These are phyloP conservation scores for Potorous gilbertii DNA, from an alignment of 2,797 vertebrate species.

Conservation along the genomic window DNA sequence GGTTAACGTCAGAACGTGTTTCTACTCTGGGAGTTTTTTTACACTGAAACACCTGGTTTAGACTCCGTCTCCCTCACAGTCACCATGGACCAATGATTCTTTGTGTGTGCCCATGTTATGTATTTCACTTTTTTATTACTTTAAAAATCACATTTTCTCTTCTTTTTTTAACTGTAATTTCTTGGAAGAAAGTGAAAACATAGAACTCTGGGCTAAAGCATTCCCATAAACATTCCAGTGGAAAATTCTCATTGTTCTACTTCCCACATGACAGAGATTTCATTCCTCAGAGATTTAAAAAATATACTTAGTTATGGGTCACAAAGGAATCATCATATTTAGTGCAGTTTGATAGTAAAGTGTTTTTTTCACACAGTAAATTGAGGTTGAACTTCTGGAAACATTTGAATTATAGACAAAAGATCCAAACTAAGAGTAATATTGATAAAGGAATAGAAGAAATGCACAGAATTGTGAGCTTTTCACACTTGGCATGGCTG, in stretches of 20 bases:
- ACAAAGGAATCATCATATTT: neutral
- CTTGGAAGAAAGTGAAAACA: neutral
- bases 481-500: neutral
- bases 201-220: neutral
- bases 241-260: conserved; percentile 18
- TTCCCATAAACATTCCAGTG: conserved; percentile 2
- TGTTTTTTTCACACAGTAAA: neutral
- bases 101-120: neutral
- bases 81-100: neutral
- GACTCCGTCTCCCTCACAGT: neutral
- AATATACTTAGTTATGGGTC: neutral
- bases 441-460: conserved; percentile 18
- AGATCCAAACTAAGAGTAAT: conserved; percentile 19
- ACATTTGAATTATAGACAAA: conserved; percentile 7
- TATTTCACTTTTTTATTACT: neutral
- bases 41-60: neutral
- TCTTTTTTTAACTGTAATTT: neutral
- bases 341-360: neutral
- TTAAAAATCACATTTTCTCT: neutral
- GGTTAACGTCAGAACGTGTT: neutral
- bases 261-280: conserved; percentile 21
- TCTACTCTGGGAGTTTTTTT: neutral
- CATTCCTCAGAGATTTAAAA: neutral
- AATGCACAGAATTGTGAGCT: neutral
- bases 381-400: conserved; percentile 23